These are phyloP conservation scores for Pygoscelis adeliae DNA, from an alignment of 2,113 vertebrate species.

Conservation along the genomic window DNA sequence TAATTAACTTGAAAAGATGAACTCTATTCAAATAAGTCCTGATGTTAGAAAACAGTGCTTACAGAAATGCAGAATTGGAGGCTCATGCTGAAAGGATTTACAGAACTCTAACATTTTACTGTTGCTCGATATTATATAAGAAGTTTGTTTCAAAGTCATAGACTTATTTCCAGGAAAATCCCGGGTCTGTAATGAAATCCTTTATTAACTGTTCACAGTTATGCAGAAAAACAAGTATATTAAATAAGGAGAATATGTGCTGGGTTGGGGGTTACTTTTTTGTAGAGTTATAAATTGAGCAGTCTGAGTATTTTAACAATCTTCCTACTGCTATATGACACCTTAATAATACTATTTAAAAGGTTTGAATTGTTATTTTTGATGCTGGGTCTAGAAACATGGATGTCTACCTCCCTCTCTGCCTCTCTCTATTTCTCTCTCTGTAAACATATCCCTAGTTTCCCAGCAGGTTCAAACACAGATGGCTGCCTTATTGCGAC, in stretches of 20 bases:
- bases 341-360: constrained; percentile 60
- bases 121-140: background rate
- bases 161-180: background rate
- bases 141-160: background rate
- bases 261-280: background rate
- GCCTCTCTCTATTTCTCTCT: constrained; percentile 47
- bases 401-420: constrained; percentile 25
- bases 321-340: constrained; percentile 12
- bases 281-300: constrained; percentile 32
- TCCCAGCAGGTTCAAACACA: constrained; percentile 80
- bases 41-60: background rate
- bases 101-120: background rate
- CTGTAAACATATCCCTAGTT: constrained; percentile 70
- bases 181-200: background rate
- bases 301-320: constrained; percentile 21
- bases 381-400: constrained; percentile 38
- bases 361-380: constrained; percentile 64
- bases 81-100: background rate
- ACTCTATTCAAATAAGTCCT: background rate
- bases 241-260: background rate
- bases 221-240: background rate
- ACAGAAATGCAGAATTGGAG: background rate
- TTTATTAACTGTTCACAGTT: background rate
- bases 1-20: background rate
- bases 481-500: constrained; percentile 81